Percentiles rank a stretch among this genome's conserved stretches.
Evolutionary conservation across 2,888 invertebrate species (phyloP).

Genomic region (Conus canariensis): DNA sequence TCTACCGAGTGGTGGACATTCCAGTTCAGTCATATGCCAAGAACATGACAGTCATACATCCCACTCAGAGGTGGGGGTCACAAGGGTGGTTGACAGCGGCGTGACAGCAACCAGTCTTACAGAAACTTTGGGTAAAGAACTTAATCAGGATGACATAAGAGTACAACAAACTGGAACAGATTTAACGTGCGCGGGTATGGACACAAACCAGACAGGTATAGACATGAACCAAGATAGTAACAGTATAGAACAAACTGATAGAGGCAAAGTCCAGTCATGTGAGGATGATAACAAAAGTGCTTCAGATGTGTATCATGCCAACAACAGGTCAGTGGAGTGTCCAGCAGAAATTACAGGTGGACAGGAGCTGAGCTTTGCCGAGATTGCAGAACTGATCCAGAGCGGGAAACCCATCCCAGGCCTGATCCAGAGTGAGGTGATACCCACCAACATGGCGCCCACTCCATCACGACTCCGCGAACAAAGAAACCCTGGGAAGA

Average conservation of each 20-base stretch:
- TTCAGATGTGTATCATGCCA: neutral
- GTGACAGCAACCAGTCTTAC: neutral
- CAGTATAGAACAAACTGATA: no score
- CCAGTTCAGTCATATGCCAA: neutral
- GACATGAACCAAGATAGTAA: neutral
- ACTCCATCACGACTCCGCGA: slow-evolving; percentile 51
- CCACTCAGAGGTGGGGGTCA: neutral
- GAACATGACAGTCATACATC: neutral
- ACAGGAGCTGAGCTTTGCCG: slow-evolving; percentile 52
- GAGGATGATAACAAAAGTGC: neutral
- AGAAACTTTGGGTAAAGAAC: neutral
- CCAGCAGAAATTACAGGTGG: neutral
- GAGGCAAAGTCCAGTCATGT: no score
- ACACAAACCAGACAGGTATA: neutral
- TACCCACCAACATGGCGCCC: slow-evolving; percentile 55
- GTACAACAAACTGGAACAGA: no score
- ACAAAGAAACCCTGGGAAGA: slow-evolving; percentile 59
- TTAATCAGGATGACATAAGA: no score
- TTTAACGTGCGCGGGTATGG: no score
- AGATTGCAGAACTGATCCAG: slow-evolving; percentile 58
- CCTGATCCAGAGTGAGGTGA: slow-evolving; percentile 53
- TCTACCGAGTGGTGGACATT: no score
- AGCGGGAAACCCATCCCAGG: slow-evolving; percentile 57
- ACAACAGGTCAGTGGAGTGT: neutral
- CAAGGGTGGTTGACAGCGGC: neutral